Evolutionary conservation across 2,113 vertebrate genomes (phyloP).

Genomic region (Elaphurus davidianus): DNA sequence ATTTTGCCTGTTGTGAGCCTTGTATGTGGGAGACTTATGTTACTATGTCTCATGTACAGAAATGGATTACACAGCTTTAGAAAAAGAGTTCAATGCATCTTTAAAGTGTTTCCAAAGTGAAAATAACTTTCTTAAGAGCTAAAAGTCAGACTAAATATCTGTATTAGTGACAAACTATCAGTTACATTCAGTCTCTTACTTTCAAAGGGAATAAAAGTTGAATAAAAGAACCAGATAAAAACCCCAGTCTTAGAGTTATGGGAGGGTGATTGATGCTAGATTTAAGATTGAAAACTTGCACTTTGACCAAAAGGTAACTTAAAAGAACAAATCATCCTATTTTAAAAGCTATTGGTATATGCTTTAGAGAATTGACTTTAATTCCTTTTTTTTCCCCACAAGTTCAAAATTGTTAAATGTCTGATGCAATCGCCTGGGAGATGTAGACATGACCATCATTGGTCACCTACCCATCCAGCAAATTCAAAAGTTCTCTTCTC

Average conservation of each 20-base stretch:
- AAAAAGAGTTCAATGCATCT: conserved; percentile 44
- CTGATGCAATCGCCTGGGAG: neutral
- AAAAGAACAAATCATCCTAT: conserved; percentile 22
- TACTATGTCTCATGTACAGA: conserved; percentile 33
- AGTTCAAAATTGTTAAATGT: neutral
- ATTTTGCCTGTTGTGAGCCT: conserved; percentile 44
- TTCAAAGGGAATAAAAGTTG: conserved; percentile 35
- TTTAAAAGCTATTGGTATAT: neutral
- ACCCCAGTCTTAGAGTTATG: neutral
- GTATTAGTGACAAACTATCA: conserved; percentile 41
- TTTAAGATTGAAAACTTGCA: conserved; percentile 17
- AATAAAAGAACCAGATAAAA: conserved; percentile 5
- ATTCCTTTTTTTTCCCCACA: neutral
- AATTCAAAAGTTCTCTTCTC: neutral
- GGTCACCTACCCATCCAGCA: neutral
- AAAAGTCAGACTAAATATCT: conserved; percentile 16
- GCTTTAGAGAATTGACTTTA: neutral
- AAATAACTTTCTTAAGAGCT: conserved; percentile 38
- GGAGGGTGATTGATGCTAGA: neutral
- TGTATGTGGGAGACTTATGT: neutral
- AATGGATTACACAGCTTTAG: conserved; percentile 28
- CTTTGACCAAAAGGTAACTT: neutral
- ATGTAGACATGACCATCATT: neutral
- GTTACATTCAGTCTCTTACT: neutral
- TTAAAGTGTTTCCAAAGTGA: conserved; percentile 57